These are phyloP conservation scores for Anastrepha obliqua DNA, from an alignment of 1,140 invertebrate species.

Conservation along the genomic window DNA sequence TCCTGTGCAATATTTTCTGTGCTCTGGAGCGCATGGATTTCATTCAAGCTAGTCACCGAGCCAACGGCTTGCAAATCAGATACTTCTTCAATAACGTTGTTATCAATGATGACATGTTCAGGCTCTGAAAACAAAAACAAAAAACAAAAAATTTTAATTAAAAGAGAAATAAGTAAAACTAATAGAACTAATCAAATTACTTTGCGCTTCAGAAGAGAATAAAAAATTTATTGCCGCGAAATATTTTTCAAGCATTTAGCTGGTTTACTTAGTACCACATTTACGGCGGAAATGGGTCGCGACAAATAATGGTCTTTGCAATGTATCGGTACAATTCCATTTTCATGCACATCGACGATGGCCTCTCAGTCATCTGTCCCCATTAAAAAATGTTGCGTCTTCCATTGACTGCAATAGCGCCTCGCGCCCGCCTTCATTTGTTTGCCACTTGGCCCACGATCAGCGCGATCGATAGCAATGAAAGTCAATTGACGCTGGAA, in stretches of 20 bases:
- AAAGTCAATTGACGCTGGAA: conserved; percentile 23
- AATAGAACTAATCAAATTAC: neutral
- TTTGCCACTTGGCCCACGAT: neutral
- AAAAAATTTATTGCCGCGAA: too few relatives aligned
- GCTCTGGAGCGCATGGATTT: conserved; percentile 47
- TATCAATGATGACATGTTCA: neutral
- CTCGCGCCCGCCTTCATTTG: neutral
- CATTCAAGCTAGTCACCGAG: conserved; percentile 54
- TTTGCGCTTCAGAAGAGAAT: too few relatives aligned
- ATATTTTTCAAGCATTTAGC: too few relatives aligned
- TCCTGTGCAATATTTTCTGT: conserved; percentile 55
- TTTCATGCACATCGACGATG: neutral
- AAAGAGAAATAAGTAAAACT: neutral
- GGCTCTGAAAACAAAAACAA: neutral
- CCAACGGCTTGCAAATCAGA: conserved; percentile 46
- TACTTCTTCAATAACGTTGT: neutral
- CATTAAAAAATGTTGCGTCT: neutral
- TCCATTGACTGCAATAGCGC: neutral
- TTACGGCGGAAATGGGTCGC: neutral
- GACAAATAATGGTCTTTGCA: neutral
- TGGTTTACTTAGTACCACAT: too few relatives aligned
- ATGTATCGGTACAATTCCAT: neutral
- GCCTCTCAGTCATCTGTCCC: neutral
- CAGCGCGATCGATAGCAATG: conserved; percentile 2
- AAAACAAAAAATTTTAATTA: neutral